Percentiles rank a stretch among this genome's conserved stretches.
Evolutionary conservation across 2,113 vertebrate genomes (phyloP).

Genomic region (Myrmophylax atrothorax): DNA sequence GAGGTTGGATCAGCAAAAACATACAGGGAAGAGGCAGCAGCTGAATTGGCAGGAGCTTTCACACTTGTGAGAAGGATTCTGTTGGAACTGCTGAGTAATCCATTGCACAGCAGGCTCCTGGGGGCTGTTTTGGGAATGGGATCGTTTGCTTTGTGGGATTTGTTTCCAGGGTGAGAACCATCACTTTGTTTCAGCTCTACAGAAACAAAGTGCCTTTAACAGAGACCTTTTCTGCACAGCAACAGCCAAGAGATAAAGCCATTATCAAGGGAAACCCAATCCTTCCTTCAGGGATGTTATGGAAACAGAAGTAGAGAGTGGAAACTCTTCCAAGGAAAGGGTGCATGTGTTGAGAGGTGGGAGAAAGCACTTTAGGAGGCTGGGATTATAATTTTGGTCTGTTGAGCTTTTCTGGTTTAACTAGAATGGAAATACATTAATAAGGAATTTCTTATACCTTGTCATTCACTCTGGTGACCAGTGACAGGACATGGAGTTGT

Average conservation of each 20-base stretch:
- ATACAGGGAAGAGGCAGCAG: neutral
- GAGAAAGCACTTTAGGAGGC: neutral
- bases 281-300: neutral
- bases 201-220: neutral
- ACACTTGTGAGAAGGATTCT: neutral
- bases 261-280: neutral
- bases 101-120: neutral
- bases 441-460: neutral
- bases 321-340: neutral
- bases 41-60: neutral
- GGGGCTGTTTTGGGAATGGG: neutral
- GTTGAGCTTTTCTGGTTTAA: neutral
- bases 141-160: neutral
- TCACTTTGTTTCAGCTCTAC: neutral
- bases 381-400: neutral
- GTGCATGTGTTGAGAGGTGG: neutral
- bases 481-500: neutral
- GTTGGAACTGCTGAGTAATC: slow-evolving; percentile 8
- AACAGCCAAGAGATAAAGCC: neutral
- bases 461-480: neutral
- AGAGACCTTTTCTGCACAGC: neutral
- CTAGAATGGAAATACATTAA: neutral
- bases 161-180: neutral
- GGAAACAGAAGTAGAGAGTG: neutral
- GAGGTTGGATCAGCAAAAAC: neutral